phyloP scores from a whole-genome alignment of 2,113 vertebrate genomes.

The Strix uralensis region DNA sequence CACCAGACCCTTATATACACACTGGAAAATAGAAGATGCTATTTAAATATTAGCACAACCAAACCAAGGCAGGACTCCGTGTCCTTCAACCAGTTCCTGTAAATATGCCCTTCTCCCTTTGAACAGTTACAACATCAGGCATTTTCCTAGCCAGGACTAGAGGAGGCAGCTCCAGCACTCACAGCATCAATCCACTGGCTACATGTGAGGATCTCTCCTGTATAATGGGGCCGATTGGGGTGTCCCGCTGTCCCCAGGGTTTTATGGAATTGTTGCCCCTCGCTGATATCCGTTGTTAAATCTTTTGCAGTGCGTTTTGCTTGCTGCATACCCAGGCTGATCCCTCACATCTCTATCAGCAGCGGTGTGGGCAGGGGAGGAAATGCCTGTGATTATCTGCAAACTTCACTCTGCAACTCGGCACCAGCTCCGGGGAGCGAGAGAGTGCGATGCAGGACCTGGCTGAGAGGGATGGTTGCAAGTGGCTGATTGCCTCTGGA shows the following conservation, averaged over 20 bases:
- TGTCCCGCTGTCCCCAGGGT: background rate
- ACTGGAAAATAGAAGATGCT: background rate
- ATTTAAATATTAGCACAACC: background rate
- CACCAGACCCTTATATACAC: background rate
- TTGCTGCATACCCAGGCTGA: background rate
- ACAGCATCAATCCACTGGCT: background rate
- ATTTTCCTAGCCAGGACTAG: background rate
- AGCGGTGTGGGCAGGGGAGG: background rate
- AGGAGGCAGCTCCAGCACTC: background rate
- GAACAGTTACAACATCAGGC: background rate
- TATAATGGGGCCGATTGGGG: accelerated
- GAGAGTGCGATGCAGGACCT: background rate
- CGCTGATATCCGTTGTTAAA: accelerated
- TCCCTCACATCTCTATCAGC: background rate
- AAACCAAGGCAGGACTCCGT: background rate
- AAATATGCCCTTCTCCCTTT: background rate
- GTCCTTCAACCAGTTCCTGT: background rate
- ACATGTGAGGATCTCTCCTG: accelerated
- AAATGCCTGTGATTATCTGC: background rate
- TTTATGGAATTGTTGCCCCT: background rate
- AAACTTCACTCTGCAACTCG: background rate
- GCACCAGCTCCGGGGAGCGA: background rate
- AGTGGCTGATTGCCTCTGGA: background rate
- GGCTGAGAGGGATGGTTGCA: background rate
- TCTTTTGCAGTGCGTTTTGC: accelerated